A percentile compares a stretch with the other conserved stretches of the same genome.
These are phyloP conservation scores for Mellivora capensis DNA, from an alignment of 2,113 vertebrate species.

Conservation along the genomic window DNA sequence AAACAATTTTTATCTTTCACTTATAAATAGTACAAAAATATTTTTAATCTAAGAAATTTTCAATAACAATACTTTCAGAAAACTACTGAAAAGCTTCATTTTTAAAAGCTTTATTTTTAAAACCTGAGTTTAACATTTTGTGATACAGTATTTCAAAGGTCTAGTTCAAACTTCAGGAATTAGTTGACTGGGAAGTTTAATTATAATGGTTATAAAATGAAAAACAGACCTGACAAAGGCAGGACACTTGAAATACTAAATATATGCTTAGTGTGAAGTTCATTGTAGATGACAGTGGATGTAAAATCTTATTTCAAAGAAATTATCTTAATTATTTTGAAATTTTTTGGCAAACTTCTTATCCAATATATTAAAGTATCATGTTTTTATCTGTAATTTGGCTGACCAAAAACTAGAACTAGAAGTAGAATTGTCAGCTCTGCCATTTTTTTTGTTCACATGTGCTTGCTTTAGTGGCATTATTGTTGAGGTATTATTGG, in stretches of 20 bases:
- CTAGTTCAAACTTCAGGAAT: constrained; percentile 21
- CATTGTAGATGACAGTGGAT: neutral
- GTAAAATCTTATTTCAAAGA: constrained; percentile 16
- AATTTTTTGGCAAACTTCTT: neutral
- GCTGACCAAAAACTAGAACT: constrained; percentile 9
- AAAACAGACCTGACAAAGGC: constrained; percentile 11
- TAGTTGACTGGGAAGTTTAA: constrained; percentile 18
- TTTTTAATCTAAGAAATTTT: constrained; percentile 20
- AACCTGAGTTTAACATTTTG: neutral
- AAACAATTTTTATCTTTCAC: constrained; percentile 21
- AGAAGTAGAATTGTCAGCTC: neutral
- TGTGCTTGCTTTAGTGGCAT: neutral
- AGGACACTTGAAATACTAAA: neutral
- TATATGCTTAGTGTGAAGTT: neutral
- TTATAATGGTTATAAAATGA: neutral
- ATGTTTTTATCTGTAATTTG: neutral
- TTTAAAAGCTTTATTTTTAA: neutral
- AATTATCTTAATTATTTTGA: neutral
- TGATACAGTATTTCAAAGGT: constrained; percentile 45
- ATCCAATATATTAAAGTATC: neutral
- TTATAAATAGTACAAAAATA: constrained; percentile 20
- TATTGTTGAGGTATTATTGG: no score
- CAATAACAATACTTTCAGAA: neutral
- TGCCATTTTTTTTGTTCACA: neutral
- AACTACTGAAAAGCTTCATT: constrained; percentile 16